Evolutionary conservation across 2,113 vertebrate species (phyloP).

Genomic region (Lipotes vexillifer): DNA sequence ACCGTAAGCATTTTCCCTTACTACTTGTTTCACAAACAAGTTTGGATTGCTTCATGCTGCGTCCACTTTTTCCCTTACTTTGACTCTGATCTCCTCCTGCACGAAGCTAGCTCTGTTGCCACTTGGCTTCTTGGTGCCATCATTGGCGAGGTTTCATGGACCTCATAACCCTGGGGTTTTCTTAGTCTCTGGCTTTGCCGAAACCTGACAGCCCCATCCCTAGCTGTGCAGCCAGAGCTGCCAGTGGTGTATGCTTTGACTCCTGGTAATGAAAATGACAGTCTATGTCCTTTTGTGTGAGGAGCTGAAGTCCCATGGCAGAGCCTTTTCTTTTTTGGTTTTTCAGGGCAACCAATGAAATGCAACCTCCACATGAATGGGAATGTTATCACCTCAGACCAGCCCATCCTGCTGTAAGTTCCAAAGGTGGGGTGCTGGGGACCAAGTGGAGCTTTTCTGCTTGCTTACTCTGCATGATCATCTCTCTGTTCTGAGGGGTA

Average conservation of each 20-base stretch:
- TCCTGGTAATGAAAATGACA: not conserved
- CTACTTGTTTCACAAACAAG: too few species aligned
- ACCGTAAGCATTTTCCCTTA: not conserved
- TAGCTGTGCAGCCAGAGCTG: not conserved
- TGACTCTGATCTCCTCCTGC: not conserved
- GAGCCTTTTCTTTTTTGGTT: not conserved
- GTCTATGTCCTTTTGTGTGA: not conserved
- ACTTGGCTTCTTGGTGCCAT: not conserved
- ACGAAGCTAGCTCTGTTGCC: not conserved
- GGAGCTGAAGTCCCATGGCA: not conserved
- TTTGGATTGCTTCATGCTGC: not conserved
- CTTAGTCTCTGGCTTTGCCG: not conserved
- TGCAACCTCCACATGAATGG: slow-evolving; percentile 98
- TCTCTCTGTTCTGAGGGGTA: not conserved
- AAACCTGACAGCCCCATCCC: not conserved
- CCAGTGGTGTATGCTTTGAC: not conserved
- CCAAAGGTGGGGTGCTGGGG: not conserved
- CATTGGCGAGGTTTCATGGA: not conserved
- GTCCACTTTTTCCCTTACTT: too few species aligned
- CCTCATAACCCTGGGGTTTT: not conserved
- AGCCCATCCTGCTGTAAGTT: slow-evolving; percentile 97
- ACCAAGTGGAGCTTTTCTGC: rapidly evolving
- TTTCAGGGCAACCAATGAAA: slow-evolving; percentile 96
- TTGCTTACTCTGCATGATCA: rapidly evolving
- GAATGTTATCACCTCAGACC: slow-evolving; percentile 97